Conservation (phyloP, 1,140 invertebrate species). For the Trypoxylus dichotomus region DNA sequence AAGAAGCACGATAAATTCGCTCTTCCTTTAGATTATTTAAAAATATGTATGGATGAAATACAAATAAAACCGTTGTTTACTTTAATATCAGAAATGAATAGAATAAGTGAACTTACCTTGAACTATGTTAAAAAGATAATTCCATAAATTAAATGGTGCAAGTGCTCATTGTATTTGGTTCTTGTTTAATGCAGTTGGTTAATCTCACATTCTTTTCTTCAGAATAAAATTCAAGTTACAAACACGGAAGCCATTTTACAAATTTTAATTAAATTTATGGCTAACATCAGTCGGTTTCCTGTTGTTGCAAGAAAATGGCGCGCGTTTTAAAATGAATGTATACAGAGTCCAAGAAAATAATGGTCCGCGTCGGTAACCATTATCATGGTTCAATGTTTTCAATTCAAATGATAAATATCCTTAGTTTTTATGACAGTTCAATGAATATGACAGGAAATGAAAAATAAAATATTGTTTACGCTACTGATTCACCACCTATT, state of each 20-base stretch:
- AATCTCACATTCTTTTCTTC: background rate
- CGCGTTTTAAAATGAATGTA: background rate
- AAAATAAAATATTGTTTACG: too few species aligned
- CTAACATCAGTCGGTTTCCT: background rate
- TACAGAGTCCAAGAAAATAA: background rate
- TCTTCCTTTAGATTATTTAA: background rate
- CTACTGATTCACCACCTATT: too few species aligned
- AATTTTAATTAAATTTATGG: slow-evolving; percentile 10
- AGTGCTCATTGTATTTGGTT: background rate
- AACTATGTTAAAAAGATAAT: background rate
- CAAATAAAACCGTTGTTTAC: background rate
- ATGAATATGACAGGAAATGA: too few species aligned
- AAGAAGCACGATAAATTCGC: background rate
- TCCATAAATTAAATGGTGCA: too few species aligned
- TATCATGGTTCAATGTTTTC: too few species aligned
- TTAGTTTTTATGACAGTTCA: too few species aligned
- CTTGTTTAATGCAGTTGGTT: background rate
- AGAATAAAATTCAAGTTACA: background rate
- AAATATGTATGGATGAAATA: background rate
- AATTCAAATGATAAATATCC: too few species aligned
- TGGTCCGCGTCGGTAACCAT: too few species aligned
- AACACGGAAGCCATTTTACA: slow-evolving; percentile 25
- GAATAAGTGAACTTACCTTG: background rate
- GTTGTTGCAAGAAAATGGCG: background rate
- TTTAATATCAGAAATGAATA: background rate